Conservation (phyloP, 2,113 vertebrate genomes). For the Paramisgurnus dabryanus region DNA sequence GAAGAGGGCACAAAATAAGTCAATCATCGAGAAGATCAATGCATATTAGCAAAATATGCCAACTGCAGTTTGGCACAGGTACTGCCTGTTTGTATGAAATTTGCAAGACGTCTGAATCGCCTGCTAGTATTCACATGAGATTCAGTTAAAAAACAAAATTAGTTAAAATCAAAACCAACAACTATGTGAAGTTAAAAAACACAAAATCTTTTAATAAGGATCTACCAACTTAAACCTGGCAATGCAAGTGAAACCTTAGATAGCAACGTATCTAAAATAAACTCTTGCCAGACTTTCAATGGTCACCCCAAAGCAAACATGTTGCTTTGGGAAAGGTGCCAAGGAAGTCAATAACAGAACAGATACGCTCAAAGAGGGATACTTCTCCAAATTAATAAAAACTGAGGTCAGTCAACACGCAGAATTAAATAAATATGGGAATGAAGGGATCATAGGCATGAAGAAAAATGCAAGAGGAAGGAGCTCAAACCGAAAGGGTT, state of each 20-base stretch:
- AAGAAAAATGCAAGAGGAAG: not conserved
- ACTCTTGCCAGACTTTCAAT: conserved; percentile 30
- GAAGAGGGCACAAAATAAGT: not conserved
- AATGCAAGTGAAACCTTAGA: not conserved
- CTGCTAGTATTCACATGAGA: conserved; percentile 6
- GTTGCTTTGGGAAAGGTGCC: not conserved
- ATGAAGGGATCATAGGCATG: conserved; percentile 19
- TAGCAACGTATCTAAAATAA: conserved; percentile 30
- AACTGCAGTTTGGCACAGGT: conserved; percentile 21
- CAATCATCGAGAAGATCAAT: not conserved
- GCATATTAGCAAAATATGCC: not conserved
- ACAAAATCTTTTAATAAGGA: not conserved
- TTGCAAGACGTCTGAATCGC: not conserved
- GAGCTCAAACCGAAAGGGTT: conserved; percentile 42
- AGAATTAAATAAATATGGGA: conserved; percentile 19
- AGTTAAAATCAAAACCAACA: not conserved
- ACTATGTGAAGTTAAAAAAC: not conserved
- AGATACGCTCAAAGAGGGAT: conserved; percentile 11
- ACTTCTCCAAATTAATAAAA: not conserved
- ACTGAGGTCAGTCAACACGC: conserved; percentile 40
- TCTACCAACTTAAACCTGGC: not conserved
- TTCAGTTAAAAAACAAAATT: not conserved
- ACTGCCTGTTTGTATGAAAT: conserved; percentile 1
- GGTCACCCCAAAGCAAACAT: conserved; percentile 13
- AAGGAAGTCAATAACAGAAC: not conserved